A percentile compares a stretch with the other conserved stretches of the same genome.
These are phyloP conservation scores for Condylura cristata DNA, from an alignment of 2,113 vertebrate species.

Conservation along the genomic window DNA sequence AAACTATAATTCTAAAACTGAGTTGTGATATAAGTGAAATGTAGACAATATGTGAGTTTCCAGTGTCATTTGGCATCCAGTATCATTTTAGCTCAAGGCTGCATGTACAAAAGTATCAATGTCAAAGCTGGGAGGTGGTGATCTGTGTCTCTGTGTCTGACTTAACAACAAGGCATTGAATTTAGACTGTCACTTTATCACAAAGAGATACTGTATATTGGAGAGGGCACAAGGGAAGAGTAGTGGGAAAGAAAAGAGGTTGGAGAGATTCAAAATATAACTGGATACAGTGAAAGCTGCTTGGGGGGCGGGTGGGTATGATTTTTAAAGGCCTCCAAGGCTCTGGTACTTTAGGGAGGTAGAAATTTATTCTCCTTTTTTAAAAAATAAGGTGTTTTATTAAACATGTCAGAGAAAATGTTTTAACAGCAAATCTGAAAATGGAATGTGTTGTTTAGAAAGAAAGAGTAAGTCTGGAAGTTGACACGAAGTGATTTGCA, in stretches of 20 bases:
- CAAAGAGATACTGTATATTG: slow-evolving; percentile 46
- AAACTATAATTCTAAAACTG: slow-evolving; percentile 24
- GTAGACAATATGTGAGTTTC: slow-evolving; percentile 21
- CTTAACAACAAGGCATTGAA: slow-evolving; percentile 60
- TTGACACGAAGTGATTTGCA: neutral
- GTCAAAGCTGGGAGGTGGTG: slow-evolving; percentile 61
- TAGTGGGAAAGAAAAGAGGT: neutral
- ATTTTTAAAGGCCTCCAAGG: neutral
- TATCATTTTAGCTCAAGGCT: slow-evolving; percentile 64
- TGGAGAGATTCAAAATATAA: slow-evolving; percentile 36
- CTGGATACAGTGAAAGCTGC: neutral
- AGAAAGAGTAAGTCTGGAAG: neutral
- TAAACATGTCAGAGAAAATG: slow-evolving; percentile 17
- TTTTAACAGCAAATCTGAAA: slow-evolving; percentile 16
- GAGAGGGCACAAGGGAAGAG: neutral
- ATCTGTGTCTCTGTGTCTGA: slow-evolving; percentile 55
- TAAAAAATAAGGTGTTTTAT: neutral
- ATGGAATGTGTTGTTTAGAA: neutral
- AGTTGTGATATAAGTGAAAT: neutral
- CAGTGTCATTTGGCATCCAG: slow-evolving; percentile 28
- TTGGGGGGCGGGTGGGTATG: neutral
- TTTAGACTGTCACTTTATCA: slow-evolving; percentile 62
- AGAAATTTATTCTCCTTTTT: neutral
- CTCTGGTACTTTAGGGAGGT: neutral
- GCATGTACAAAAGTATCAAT: slow-evolving; percentile 47